These are phyloP conservation scores for Nesospiza acunhae DNA, from an alignment of 2,113 vertebrate species.

Conservation along the genomic window DNA sequence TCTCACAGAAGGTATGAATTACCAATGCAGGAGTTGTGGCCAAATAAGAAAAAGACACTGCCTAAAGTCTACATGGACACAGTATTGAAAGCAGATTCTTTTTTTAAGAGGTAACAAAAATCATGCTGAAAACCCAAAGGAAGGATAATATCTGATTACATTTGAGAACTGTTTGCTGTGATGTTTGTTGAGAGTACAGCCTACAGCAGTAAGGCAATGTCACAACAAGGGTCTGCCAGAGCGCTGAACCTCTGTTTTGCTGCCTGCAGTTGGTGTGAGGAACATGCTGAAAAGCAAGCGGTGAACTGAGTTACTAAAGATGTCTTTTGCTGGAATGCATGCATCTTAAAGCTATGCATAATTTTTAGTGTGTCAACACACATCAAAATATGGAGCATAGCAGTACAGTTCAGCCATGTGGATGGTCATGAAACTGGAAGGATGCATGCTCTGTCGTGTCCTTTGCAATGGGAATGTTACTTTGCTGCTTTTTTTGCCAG, in stretches of 20 bases:
- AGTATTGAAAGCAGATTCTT: background rate
- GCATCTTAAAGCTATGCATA: background rate
- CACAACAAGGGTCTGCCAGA: background rate
- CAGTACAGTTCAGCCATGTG: background rate
- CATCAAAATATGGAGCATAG: background rate
- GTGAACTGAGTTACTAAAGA: background rate
- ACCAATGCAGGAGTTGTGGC: background rate
- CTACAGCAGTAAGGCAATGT: background rate
- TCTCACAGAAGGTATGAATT: background rate
- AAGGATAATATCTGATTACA: background rate
- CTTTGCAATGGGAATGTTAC: background rate
- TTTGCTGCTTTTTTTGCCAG: background rate
- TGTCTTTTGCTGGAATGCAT: background rate
- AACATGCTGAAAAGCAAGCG: background rate
- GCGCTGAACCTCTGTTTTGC: background rate
- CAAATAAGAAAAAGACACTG: background rate
- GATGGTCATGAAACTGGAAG: background rate
- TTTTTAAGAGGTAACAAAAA: background rate
- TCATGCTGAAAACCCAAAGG: background rate
- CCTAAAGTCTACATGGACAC: background rate
- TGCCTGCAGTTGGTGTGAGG: background rate
- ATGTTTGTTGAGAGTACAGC: background rate
- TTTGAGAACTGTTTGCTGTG: background rate
- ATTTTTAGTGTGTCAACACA: background rate
- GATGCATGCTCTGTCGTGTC: background rate